Base-by-base conservation (phyloP, 2,888 invertebrate genomes). In the Pandemis cinnamomeana region DNA sequence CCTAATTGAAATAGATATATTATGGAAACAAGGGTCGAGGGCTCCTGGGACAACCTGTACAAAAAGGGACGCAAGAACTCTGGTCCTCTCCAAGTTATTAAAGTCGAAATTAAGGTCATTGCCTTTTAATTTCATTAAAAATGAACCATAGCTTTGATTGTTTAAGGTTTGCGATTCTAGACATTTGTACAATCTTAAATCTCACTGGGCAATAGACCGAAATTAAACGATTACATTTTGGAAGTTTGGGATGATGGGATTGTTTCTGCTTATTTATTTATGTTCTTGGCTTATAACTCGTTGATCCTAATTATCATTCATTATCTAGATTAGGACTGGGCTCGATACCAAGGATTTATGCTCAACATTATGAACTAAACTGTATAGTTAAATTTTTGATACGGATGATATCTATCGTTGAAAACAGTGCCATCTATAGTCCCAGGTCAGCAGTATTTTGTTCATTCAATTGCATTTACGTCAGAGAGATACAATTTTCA, bases 1-100 rank as follows among this genome's bases (percentile, higher is more conserved):
- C 27, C 27, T 36, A 63, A 63, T 72, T 72, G 68, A 67, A 69
- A 68, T 69, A 48, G 68, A 67, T 72, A 71, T 58, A 58, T 58
- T 58, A 46, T 61, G 67, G 20, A 51, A 67, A 44, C 67, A 71
- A 27, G 48, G 67, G 51, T 67, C 51, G 10, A 15, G 62, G 20
- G 20, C 15, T 53, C 71, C 48, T 5, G 71, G 51, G 71, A 61
- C 44, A 42, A 51, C 71, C 61, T 64, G 61, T 27, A 13, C 27
- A 42, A 51, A 72, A 72, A 72, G 71, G 67, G 53, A 67, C 27
- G 61, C 61, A 67, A n/a, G 44, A 60, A 72, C 67, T 53, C 27
- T 27, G 63, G 44, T 20, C 67, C 61, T 66, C 15, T 15, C 13
- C 41, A n/a, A 66, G 48, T 71, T 66, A 71, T 58, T 48, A 55